Percentiles rank a stretch among this genome's conserved stretches.
These are phyloP conservation scores for Onthophagus taurus DNA, from an alignment of 1,140 invertebrate species.

Conservation along the genomic window DNA sequence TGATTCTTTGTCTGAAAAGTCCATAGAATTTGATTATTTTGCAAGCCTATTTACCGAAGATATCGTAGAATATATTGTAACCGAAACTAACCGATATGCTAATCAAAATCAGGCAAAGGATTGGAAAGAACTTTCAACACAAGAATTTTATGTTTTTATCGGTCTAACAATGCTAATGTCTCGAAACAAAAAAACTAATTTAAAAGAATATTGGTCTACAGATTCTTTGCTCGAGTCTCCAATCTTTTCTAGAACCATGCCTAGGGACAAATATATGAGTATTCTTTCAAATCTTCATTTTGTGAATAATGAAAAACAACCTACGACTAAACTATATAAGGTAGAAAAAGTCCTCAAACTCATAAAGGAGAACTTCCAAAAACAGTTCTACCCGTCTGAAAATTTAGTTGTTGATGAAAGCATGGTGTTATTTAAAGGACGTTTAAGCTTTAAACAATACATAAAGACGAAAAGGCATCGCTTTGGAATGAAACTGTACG, in stretches of 20 bases:
- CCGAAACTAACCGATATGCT: too few species aligned
- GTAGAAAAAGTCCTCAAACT: neutral
- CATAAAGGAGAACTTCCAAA: neutral
- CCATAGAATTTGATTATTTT: too few species aligned
- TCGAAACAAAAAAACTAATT: neutral
- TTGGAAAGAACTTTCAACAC: too few species aligned
- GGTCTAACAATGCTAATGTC: slow-evolving; percentile 4
- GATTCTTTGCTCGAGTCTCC: slow-evolving; percentile 5
- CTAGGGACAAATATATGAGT: slow-evolving; percentile 4
- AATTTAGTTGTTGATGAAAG: slow-evolving; percentile 25
- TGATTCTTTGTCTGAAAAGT: too few species aligned
- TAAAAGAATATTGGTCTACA: slow-evolving; percentile 10
- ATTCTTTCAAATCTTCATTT: slow-evolving; percentile 9
- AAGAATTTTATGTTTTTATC: slow-evolving; percentile 11
- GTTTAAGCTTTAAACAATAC: slow-evolving; percentile 27
- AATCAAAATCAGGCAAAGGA: too few species aligned
- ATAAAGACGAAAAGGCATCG: slow-evolving; percentile 25
- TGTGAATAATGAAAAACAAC: slow-evolving; percentile 6
- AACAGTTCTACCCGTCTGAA: neutral
- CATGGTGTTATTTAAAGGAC: slow-evolving; percentile 24
- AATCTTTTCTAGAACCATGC: slow-evolving; percentile 6
- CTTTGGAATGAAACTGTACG: slow-evolving; percentile 28
- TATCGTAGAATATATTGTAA: too few species aligned
- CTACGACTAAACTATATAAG: neutral
- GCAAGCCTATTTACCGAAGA: too few species aligned